These are phyloP conservation scores for Cryptus armator DNA, from an alignment of 2,888 invertebrate species.

Conservation along the genomic window DNA sequence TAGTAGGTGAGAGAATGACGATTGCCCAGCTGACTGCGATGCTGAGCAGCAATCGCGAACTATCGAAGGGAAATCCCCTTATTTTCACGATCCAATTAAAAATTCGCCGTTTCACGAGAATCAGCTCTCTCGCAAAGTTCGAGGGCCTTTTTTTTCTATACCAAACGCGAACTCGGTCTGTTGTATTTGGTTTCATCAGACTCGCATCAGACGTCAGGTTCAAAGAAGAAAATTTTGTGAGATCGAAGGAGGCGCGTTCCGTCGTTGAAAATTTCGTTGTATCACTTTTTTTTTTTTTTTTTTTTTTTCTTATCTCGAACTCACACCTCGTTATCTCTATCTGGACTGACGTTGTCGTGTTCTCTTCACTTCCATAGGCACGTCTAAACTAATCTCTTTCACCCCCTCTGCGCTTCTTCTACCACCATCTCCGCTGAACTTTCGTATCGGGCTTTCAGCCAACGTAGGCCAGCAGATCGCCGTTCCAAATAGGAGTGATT, in stretches of 20 bases:
- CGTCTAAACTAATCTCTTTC: slow-evolving; percentile 4
- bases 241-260: background rate
- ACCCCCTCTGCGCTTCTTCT: slow-evolving; percentile 28
- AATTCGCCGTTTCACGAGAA: slow-evolving; percentile 27
- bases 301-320: slow-evolving; percentile 7
- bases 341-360: slow-evolving; percentile 13
- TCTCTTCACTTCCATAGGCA: slow-evolving; percentile 32
- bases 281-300: background rate
- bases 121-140: background rate
- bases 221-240: background rate
- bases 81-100: slow-evolving; percentile 60
- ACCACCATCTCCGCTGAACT: slow-evolving; percentile 26
- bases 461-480: slow-evolving; percentile 34
- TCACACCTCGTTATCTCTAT: slow-evolving; percentile 6
- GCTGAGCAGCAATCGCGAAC: slow-evolving; percentile 26
- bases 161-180: background rate
- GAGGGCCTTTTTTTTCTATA: background rate
- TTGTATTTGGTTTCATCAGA: background rate
- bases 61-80: slow-evolving; percentile 25
- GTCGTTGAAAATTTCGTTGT: slow-evolving; percentile 9
- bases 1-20: slow-evolving; percentile 5
- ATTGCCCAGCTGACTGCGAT: slow-evolving; percentile 13
- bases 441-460: slow-evolving; percentile 30
- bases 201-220: background rate
- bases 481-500: slow-evolving; percentile 62